Evolutionary conservation across 2,888 invertebrate genomes (phyloP), one percentile per base, ranked within the genome.

Genomic region (Tetropium fuscum): DNA sequence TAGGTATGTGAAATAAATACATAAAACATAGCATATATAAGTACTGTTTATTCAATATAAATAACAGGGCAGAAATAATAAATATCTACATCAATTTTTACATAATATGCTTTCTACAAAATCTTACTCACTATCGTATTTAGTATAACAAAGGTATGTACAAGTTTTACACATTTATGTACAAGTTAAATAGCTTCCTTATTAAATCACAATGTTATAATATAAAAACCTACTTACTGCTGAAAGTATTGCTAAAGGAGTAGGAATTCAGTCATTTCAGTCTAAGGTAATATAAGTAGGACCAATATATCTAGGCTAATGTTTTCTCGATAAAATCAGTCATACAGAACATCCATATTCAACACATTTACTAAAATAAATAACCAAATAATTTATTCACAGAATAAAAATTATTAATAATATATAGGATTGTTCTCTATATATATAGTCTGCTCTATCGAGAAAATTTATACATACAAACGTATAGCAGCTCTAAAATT

Each of bases 221-320:
- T 63, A 43, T 61, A 65, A 53, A 44, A 60, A 60, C 53, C 62
- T 63, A 65, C 61, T 51, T 61, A 69, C 59, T 57, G 54, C 48
- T 67, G 53, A 62, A 60, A 68, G 72, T 77, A 77, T 77, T 76
- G 76, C 77, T 75, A 73, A 71, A 69, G 71, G 69, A 72, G 70
- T 72, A 77, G 73, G 74, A 73, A 69, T 72, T 77, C 77, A 77
- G 77, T 76, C 77, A 27, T 63, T 63, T 68, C 62, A 64, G 64
- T 66, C 64, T 66, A 66, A 47, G 13, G 18, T 19, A 40, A 51
- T 36, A 48, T 22, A 36, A 38, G 32, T 45, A 63, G 65, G 60
- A 54, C 67, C 40, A 62, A 25, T 34, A 53, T 54, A 51, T 57
- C 13, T 44, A 44, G 44, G 44, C 44, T 44, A 25, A 27, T 44